Conservation (phyloP, 1,140 invertebrate genomes). For the Proctacanthus coquilletti region DNA sequence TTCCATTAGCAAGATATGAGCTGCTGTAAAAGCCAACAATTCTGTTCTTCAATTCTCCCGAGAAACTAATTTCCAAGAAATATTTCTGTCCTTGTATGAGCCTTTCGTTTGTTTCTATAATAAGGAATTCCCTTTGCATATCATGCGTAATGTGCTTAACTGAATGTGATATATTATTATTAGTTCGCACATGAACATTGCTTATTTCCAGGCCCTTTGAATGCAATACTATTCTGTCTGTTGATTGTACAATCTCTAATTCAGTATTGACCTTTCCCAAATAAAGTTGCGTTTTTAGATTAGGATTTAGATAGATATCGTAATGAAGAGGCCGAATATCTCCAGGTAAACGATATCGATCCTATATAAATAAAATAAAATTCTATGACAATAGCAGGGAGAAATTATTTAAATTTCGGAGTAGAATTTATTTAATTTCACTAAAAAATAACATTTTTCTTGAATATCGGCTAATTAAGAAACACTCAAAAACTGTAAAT, state of each 20-base stretch:
- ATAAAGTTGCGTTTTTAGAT: conserved; percentile 47
- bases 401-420: background rate
- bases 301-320: conserved; percentile 56
- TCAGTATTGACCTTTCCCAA: conserved; percentile 53
- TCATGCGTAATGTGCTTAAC: conserved; percentile 13
- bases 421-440: background rate
- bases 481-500: too few relatives aligned
- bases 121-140: conserved; percentile 15
- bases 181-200: conserved; percentile 4
- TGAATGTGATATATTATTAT: background rate
- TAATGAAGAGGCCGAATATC: conserved; percentile 56
- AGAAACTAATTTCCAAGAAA: conserved; percentile 24
- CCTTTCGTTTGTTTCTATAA: conserved; percentile 13
- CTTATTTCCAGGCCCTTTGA: conserved; percentile 32
- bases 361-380: too few relatives aligned
- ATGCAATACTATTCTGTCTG: conserved; percentile 51
- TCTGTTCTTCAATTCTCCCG: conserved; percentile 30
- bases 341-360: conserved; percentile 48
- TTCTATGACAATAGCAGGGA: conserved; percentile 11
- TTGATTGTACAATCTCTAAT: conserved; percentile 37
- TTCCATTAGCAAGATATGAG: too few relatives aligned
- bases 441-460: too few relatives aligned
- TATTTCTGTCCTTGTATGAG: conserved; percentile 6
- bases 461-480: too few relatives aligned
- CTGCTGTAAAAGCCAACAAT: conserved; percentile 34